phyloP scores from a whole-genome alignment of 2,888 invertebrate genomes.

The Adineta ricciae region DNA sequence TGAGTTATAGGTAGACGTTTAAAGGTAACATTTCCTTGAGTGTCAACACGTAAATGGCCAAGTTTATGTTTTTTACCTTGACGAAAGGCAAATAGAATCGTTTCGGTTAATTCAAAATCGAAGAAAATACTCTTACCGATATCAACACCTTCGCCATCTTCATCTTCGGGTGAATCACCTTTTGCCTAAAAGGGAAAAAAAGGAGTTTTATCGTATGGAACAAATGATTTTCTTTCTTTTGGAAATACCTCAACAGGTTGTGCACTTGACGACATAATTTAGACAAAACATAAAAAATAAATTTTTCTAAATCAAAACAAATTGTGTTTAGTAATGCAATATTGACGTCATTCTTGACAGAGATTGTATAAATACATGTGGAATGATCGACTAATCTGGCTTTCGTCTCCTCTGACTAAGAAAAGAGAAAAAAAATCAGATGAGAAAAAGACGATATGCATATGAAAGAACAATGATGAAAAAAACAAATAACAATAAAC shows the following conservation, averaged over 20 bases:
- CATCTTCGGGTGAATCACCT: neutral
- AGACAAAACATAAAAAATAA: neutral
- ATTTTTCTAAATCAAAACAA: neutral
- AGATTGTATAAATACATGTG: neutral
- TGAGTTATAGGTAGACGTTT: slow-evolving; percentile 12
- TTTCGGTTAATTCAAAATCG: too few species aligned
- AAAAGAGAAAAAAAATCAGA: neutral
- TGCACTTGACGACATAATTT: neutral
- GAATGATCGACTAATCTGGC: neutral
- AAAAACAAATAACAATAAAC: neutral
- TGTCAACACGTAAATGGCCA: slow-evolving; percentile 14
- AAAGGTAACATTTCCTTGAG: neutral
- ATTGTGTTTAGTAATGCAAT: neutral
- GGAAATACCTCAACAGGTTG: neutral
- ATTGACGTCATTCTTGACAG: neutral
- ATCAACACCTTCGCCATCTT: neutral
- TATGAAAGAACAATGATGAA: neutral
- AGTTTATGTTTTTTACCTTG: slow-evolving; percentile 8
- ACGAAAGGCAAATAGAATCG: neutral
- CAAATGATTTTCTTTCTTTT: too few species aligned
- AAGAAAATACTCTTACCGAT: neutral
- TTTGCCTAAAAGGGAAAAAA: too few species aligned
- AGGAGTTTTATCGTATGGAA: too few species aligned
- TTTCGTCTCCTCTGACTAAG: neutral
- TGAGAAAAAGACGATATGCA: neutral